phyloP scores from a whole-genome alignment of 2,113 vertebrate species.

The Rousettus leschenaultii region DNA sequence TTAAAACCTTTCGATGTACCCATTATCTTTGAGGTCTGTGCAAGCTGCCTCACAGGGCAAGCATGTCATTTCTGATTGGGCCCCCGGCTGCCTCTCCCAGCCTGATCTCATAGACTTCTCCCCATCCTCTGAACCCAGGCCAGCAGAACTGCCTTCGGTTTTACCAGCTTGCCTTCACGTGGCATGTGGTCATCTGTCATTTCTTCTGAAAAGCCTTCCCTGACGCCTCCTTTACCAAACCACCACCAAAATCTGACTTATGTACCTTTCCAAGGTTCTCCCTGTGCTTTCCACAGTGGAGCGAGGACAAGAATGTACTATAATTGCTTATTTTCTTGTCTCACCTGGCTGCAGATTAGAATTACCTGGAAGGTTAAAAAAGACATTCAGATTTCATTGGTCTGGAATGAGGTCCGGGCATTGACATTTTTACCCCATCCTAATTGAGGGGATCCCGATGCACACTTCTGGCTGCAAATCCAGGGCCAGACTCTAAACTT shows the following conservation, averaged over 20 bases:
- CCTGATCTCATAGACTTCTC: too few species aligned
- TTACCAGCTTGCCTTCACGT: neutral
- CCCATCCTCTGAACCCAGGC: too few species aligned
- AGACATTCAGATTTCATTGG: neutral
- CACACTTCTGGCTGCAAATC: neutral
- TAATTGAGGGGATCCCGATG: neutral
- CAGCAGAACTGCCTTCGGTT: too few species aligned
- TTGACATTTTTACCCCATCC: too few species aligned
- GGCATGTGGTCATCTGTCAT: neutral
- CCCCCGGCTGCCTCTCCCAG: neutral
- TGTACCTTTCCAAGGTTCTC: conserved; percentile 15
- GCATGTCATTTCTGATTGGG: neutral
- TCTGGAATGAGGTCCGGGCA: neutral
- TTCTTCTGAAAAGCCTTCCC: neutral
- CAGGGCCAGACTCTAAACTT: neutral
- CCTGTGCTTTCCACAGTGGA: neutral
- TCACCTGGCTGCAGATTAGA: neutral
- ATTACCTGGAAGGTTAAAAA: neutral
- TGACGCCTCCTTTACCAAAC: neutral
- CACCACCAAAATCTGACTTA: neutral
- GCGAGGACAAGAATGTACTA: neutral
- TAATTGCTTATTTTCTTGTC: conserved; percentile 33
- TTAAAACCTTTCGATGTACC: neutral
- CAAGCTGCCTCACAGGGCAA: neutral
- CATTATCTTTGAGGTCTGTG: neutral